These are phyloP conservation scores for Eupsilia transversa DNA, from an alignment of 2,888 invertebrate species.

Conservation along the genomic window DNA sequence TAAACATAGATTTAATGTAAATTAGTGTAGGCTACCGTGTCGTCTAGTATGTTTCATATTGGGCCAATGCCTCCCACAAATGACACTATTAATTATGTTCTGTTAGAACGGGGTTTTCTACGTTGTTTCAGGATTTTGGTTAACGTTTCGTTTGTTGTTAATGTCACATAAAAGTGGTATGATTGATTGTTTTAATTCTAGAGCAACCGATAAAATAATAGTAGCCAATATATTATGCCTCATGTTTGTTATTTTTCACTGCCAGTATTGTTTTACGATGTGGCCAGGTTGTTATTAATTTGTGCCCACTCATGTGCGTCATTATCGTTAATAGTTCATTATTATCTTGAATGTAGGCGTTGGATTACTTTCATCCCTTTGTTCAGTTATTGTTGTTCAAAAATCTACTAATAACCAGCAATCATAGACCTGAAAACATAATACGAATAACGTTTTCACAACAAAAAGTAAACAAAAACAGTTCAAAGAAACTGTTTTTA, in stretches of 20 bases:
- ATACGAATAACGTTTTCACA: background rate
- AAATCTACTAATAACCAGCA: background rate
- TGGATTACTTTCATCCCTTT: background rate
- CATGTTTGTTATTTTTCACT: background rate
- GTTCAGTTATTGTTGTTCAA: background rate
- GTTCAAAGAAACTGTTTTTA: background rate
- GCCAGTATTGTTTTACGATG: background rate
- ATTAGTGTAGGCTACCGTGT: constrained; percentile 14
- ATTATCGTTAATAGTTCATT: background rate
- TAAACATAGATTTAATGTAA: constrained; percentile 47
- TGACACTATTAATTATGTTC: background rate
- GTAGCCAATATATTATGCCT: background rate
- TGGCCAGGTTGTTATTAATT: background rate
- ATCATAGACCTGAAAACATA: background rate
- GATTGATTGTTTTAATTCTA: background rate
- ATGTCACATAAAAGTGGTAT: background rate
- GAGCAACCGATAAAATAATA: background rate
- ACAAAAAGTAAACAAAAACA: background rate
- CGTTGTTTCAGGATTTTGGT: background rate
- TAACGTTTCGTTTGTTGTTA: background rate
- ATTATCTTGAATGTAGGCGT: background rate
- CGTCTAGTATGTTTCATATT: constrained; percentile 4
- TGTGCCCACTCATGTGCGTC: background rate
- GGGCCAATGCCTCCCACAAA: background rate
- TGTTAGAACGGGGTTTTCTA: background rate